Percentiles rank a stretch among this genome's conserved stretches.
Conservation (phyloP, 2,797 vertebrate species). For the Etheostoma nigrum region DNA sequence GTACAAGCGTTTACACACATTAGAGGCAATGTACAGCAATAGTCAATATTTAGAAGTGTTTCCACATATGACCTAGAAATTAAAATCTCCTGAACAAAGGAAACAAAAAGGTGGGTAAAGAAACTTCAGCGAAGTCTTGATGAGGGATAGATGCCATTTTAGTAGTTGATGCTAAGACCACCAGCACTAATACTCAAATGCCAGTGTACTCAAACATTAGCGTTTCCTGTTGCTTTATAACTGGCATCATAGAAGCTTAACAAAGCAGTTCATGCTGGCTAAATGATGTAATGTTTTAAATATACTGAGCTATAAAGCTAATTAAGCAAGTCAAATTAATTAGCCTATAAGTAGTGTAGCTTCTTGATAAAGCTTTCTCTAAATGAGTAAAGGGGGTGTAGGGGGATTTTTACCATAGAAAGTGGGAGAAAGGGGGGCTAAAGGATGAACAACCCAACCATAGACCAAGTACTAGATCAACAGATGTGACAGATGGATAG, state of each 20-base stretch:
- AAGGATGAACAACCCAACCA: conserved; percentile 19
- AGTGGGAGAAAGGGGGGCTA: neutral
- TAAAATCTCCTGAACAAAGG: conserved; percentile 16
- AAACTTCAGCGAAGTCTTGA: neutral
- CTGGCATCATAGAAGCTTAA: conserved; percentile 10
- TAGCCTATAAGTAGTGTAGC: conserved; percentile 50
- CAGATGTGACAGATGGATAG: conserved; percentile 25
- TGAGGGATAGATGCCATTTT: neutral
- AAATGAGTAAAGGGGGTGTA: conserved; percentile 34
- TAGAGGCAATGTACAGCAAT: conserved; percentile 8
- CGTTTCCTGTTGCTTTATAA: conserved; percentile 6
- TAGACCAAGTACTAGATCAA: conserved; percentile 24
- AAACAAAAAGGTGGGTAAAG: conserved; percentile 7
- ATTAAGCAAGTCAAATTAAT: conserved; percentile 72
- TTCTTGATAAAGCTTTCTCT: conserved; percentile 53
- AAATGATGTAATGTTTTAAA: conserved; percentile 59
- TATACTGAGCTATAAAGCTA: conserved; percentile 67
- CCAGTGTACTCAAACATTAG: too few species aligned
- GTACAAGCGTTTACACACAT: conserved; percentile 13
- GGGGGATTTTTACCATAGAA: conserved; percentile 2
- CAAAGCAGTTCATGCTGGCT: conserved; percentile 39
- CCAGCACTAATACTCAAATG: neutral
- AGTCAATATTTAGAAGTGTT: conserved; percentile 29
- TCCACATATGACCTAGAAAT: conserved; percentile 25
- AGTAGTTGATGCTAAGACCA: neutral